Percentiles rank a stretch among this genome's conserved stretches.
Evolutionary conservation across 2,113 vertebrate species (phyloP).

Genomic region (Zosterops pallidus): DNA sequence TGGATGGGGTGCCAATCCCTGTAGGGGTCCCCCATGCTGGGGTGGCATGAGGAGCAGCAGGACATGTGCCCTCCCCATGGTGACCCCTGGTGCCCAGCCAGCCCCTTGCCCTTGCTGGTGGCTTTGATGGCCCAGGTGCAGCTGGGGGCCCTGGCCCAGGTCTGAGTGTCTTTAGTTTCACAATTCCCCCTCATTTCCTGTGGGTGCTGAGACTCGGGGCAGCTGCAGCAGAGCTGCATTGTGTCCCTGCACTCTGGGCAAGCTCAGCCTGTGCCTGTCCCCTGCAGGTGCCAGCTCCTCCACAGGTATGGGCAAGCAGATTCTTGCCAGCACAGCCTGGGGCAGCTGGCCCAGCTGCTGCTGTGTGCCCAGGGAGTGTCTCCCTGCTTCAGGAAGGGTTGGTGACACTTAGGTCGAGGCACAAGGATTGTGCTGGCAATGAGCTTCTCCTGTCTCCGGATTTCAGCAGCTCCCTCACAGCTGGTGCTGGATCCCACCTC

Average conservation of each 20-base stretch:
- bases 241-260: background rate
- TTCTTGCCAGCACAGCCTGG: background rate
- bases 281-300: background rate
- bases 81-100: background rate
- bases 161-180: background rate
- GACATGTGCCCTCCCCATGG: accelerated
- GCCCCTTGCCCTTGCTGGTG: background rate
- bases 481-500: background rate
- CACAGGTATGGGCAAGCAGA: background rate
- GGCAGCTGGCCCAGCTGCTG: background rate
- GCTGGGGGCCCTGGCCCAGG: background rate
- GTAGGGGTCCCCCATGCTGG: accelerated
- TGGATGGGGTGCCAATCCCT: background rate
- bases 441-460: background rate
- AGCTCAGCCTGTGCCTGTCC: accelerated
- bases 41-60: background rate
- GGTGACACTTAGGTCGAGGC: accelerated
- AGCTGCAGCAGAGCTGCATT: background rate
- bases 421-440: background rate
- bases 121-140: background rate
- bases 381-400: background rate
- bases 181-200: accelerated
- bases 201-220: background rate
- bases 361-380: background rate
- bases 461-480: background rate